Evolutionary conservation across 2,797 vertebrate genomes (phyloP).

Genomic region (Sebastes itinus): DNA sequence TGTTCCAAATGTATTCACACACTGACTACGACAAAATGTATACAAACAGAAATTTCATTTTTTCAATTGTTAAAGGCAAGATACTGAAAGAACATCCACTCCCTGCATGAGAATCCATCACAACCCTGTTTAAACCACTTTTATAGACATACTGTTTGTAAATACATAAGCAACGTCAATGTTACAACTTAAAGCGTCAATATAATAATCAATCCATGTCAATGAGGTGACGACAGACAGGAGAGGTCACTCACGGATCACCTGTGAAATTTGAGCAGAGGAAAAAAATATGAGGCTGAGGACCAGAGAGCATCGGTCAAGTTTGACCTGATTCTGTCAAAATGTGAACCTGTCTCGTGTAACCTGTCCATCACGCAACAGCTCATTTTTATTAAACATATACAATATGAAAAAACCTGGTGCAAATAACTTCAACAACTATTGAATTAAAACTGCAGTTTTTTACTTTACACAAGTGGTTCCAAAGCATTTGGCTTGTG

Average conservation of each 20-base stretch:
- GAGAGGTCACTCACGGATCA: constrained; percentile 54
- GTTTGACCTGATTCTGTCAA: constrained; percentile 28
- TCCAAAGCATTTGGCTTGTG: background rate
- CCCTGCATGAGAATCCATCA: constrained; percentile 20
- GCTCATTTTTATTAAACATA: background rate
- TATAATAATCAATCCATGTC: constrained; percentile 17
- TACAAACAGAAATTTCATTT: background rate
- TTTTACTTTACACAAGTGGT: background rate
- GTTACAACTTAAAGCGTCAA: constrained; percentile 32
- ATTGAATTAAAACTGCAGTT: background rate
- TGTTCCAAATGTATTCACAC: constrained; percentile 3
- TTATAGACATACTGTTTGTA: constrained; percentile 32
- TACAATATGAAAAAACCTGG: background rate
- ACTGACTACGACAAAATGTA: background rate
- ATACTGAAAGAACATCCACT: constrained; percentile 5
- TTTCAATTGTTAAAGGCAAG: background rate
- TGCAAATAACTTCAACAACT: background rate
- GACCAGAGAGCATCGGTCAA: background rate
- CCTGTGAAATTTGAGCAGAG: constrained; percentile 64
- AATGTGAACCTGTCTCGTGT: background rate
- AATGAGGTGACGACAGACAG: background rate
- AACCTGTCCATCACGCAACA: background rate
- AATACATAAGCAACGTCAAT: constrained; percentile 24
- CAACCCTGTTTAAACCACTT: constrained; percentile 56
- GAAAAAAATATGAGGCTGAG: background rate